Conservation (phyloP, 2,113 vertebrate genomes). For the Naja naja region DNA sequence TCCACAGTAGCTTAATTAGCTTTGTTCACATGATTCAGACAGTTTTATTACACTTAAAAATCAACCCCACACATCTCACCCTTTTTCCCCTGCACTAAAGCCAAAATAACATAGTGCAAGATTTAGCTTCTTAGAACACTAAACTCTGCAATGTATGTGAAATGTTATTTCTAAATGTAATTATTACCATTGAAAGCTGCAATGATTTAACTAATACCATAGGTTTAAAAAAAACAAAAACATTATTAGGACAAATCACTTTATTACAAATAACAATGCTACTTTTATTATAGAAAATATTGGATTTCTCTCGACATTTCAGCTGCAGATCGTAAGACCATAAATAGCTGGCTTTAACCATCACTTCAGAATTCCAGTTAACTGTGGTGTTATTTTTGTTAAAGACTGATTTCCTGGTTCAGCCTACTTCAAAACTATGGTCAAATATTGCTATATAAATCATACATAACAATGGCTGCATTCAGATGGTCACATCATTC, state of each 20-base stretch:
- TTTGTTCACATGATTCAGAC: not conserved
- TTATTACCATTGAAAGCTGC: not conserved
- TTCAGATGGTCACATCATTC: not conserved
- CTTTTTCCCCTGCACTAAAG: not conserved
- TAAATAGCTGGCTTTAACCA: slow-evolving; percentile 48
- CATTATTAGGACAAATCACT: slow-evolving; percentile 60
- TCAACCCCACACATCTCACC: not conserved
- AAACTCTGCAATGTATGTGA: not conserved
- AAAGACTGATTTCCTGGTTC: slow-evolving; percentile 56
- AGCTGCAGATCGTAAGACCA: slow-evolving; percentile 61
- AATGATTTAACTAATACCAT: not conserved
- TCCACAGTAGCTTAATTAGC: not conserved
- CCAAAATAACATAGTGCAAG: not conserved
- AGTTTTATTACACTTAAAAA: not conserved
- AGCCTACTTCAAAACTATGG: slow-evolving; percentile 62
- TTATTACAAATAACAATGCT: slow-evolving; percentile 69
- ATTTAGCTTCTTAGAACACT: not conserved
- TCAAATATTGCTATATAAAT: slow-evolving; percentile 65
- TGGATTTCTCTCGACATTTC: slow-evolving; percentile 56
- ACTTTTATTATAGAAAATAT: slow-evolving; percentile 62
- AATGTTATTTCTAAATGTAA: not conserved
- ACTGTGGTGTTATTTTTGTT: slow-evolving; percentile 53
- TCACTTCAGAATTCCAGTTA: slow-evolving; percentile 50
- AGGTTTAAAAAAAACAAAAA: not conserved
- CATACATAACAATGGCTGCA: slow-evolving; percentile 50